These are phyloP conservation scores for Lathronympha strigana DNA, from an alignment of 2,888 invertebrate genomes.

Conservation along the genomic window DNA sequence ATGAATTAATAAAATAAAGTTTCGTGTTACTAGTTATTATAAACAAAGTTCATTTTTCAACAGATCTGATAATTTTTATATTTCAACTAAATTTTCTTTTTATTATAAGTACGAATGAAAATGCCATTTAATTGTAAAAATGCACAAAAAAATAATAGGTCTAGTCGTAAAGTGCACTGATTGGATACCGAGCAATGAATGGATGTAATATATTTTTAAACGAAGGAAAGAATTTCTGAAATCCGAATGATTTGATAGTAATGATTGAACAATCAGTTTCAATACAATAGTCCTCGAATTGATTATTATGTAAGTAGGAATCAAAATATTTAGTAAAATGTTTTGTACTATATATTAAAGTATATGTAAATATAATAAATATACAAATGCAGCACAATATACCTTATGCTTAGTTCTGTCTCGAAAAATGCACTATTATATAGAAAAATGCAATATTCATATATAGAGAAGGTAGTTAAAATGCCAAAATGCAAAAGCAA, in stretches of 20 bases:
- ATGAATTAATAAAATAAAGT: neutral
- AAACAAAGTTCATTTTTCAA: too few species aligned
- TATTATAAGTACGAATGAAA: conserved; percentile 9
- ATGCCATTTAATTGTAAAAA: conserved; percentile 29
- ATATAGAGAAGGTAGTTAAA: conserved; percentile 32
- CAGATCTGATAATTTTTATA: conserved; percentile 16
- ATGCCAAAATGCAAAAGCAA: conserved; percentile 50
- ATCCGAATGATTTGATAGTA: conserved; percentile 27
- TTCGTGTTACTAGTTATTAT: neutral
- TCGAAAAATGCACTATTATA: conserved; percentile 44
- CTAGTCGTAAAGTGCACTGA: conserved; percentile 38
- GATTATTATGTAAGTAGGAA: conserved; percentile 65
- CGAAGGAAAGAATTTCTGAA: conserved; percentile 18
- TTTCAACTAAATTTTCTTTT: neutral
- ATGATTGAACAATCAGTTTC: conserved; percentile 24
- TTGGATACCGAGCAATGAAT: conserved; percentile 18
- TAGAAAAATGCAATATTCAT: conserved; percentile 38
- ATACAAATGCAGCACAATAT: conserved; percentile 43
- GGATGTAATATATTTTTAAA: conserved; percentile 33
- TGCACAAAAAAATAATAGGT: conserved; percentile 33
- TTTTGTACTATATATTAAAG: conserved; percentile 67
- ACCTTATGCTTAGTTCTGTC: conserved; percentile 44
- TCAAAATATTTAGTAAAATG: conserved; percentile 70
- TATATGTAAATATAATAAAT: conserved; percentile 40
- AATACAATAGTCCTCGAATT: conserved; percentile 51